Evolutionary conservation across 2,888 invertebrate genomes (phyloP), one percentile per base, ranked within the genome.

Genomic region (Cacoxenus indagator): DNA sequence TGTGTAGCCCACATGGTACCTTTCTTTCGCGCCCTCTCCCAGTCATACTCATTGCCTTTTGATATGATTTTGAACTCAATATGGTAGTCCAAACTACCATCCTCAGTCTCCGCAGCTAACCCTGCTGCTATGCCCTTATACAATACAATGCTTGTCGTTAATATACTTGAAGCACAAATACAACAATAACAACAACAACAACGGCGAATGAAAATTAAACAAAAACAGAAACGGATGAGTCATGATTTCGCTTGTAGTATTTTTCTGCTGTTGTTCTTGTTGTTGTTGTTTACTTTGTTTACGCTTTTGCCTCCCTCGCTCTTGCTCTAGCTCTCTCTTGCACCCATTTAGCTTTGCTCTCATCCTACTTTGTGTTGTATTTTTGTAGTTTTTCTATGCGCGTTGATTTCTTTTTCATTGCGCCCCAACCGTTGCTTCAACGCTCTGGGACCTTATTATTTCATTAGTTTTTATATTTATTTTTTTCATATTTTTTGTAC

Each of bases 171-270:
- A 46, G 19, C 48, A 65, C 27, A 46, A 26, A n/a, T 59, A 65
- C 64, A 37, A 37, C 37, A 37, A 37, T 11, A 37, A 37, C 8
- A 51, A 51, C 4, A 9, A 14, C 22, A 19, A 51, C 17, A 51
- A 22, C 59, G 59, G 48, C 59, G 59, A 31, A 68, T 37, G 64
- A 17, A 45, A 62, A 45, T 45, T 62, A 43, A 62, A 62, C 61
- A 62, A 62, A 62, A 67, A 69, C 65, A 69, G 17, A 55, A 69
- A 46, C 68, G 67, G 67, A 72, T 72, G 69, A 69, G 66, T 72
- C 72, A 69, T 68, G 54, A 64, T 27, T 48, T 64, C 22, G 17
- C 17, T 51, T 17, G 17, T 48, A 51, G 37, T 51, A 51, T 51
- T 17, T 9, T 19, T 46, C 69, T 67, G 64, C 19, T 65, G 62